A percentile compares a stretch with the other conserved stretches of the same genome.
These are phyloP conservation scores for Polymixis lichenea DNA, from an alignment of 2,888 invertebrate genomes.

Conservation along the genomic window DNA sequence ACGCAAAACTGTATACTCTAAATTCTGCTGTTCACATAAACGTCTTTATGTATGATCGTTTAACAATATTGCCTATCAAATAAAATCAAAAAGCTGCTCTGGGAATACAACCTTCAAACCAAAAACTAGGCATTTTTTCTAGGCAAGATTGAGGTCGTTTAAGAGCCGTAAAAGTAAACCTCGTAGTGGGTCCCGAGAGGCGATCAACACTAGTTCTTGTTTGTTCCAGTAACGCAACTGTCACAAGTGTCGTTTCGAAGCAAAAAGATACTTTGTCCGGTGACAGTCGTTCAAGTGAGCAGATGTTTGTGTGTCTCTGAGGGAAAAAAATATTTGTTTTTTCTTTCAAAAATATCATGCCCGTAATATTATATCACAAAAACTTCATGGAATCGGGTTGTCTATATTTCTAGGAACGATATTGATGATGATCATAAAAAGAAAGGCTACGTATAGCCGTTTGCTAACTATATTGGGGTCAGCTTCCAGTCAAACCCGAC, in stretches of 20 bases:
- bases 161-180: slow-evolving; percentile 21
- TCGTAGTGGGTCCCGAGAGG: slow-evolving; percentile 10
- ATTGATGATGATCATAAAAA: too few species aligned
- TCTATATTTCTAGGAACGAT: neutral
- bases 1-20: neutral
- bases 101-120: neutral
- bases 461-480: too few species aligned
- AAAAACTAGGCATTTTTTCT: neutral
- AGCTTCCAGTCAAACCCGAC: too few species aligned
- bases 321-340: neutral
- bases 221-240: slow-evolving; percentile 13
- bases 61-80: slow-evolving; percentile 22
- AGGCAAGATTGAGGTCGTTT: slow-evolving; percentile 6
- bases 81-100: slow-evolving; percentile 8
- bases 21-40: neutral
- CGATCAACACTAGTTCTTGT: slow-evolving; percentile 25
- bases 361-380: neutral
- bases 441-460: too few species aligned
- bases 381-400: neutral
- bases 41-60: slow-evolving; percentile 3
- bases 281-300: neutral
- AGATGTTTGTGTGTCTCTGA: neutral
- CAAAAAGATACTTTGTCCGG: slow-evolving; percentile 17
- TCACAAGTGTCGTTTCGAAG: slow-evolving; percentile 16
- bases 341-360: neutral